phyloP scores from a whole-genome alignment of 64 coral and sea anemone genomes.

The Montipora capricornis region DNA sequence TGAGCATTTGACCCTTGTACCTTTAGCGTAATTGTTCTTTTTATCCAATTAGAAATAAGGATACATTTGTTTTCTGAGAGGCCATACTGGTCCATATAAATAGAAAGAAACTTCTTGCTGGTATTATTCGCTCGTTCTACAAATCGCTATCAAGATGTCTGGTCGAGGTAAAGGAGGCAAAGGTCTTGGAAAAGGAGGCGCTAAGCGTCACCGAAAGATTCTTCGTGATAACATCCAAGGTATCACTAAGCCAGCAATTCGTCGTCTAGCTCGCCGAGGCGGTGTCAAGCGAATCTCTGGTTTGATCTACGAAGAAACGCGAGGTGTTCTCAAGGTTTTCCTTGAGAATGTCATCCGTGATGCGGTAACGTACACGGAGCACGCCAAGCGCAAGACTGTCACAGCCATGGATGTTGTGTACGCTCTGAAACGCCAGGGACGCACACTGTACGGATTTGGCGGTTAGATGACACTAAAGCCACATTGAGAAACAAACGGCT shows the following conservation, averaged over 20 bases:
- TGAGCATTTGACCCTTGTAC: neutral
- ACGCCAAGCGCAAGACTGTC: slow-evolving; percentile 58
- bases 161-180: slow-evolving; percentile 72
- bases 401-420: slow-evolving; percentile 45
- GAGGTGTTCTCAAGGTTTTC: slow-evolving; percentile 39
- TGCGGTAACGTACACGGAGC: slow-evolving; percentile 55
- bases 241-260: slow-evolving; percentile 79
- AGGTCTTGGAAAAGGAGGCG: slow-evolving; percentile 91
- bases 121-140: neutral
- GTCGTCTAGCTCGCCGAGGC: slow-evolving; percentile 81
- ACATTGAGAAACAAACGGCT: neutral
- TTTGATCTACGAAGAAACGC: slow-evolving; percentile 78
- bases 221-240: slow-evolving; percentile 88
- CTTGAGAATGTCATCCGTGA: slow-evolving; percentile 57
- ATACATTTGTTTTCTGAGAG: too few relatives aligned
- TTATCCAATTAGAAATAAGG: too few relatives aligned
- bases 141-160: slow-evolving; percentile 2
- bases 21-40: too few relatives aligned
- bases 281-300: slow-evolving; percentile 86
- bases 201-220: slow-evolving; percentile 87
- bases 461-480: slow-evolving; percentile 13
- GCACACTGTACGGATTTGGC: slow-evolving; percentile 68
- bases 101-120: neutral
- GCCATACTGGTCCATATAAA: neutral
- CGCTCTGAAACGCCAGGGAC: slow-evolving; percentile 69